These are phyloP conservation scores for Acanthisitta chloris DNA, from an alignment of 2,113 vertebrate species.

Conservation along the genomic window DNA sequence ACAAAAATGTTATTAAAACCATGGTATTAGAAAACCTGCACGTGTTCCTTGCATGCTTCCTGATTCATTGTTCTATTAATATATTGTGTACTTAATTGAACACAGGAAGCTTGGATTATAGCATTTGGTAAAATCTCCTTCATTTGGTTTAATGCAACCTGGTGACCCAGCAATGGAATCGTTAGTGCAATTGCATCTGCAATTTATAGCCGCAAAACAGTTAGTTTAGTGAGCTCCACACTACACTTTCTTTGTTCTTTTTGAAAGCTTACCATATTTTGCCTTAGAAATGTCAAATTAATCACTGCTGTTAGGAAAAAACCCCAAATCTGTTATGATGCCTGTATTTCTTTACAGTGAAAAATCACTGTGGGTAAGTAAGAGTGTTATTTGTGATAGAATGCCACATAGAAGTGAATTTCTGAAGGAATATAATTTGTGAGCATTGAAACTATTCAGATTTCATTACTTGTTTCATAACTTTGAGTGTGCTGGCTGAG, in stretches of 20 bases:
- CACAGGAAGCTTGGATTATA: not conserved
- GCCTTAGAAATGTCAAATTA: not conserved
- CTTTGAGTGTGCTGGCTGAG: not conserved
- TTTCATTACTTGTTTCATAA: not conserved
- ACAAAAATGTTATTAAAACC: not conserved
- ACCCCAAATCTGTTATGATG: not conserved
- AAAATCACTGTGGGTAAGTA: not conserved
- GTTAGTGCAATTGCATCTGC: not conserved
- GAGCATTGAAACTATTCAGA: not conserved
- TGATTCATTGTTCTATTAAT: not conserved
- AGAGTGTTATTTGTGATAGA: not conserved
- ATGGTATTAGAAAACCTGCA: not conserved
- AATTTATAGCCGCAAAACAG: not conserved
- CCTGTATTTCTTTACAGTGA: not conserved
- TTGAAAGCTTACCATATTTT: not conserved
- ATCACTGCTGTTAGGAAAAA: not conserved
- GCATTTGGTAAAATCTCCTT: not conserved
- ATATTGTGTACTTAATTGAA: not conserved
- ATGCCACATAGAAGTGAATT: not conserved
- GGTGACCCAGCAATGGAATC: not conserved
- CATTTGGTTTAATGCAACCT: not conserved
- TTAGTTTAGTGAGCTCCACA: conserved; percentile 10
- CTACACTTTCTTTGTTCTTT: not conserved
- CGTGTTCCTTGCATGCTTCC: not conserved
- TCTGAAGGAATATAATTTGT: not conserved